phyloP scores from a whole-genome alignment of 2,113 vertebrate genomes.

The Tragelaphus imberbis region DNA sequence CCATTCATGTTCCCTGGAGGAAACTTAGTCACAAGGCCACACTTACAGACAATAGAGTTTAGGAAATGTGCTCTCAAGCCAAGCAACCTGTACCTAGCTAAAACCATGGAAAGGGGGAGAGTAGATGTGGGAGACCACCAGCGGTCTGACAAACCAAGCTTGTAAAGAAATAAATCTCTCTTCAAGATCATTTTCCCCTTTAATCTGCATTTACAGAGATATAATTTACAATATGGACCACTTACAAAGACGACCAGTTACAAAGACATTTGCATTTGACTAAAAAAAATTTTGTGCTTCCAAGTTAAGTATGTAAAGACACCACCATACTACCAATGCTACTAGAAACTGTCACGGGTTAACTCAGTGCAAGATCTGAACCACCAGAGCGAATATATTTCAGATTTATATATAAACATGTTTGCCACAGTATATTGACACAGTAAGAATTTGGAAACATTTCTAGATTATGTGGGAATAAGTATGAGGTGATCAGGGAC shows the following conservation, averaged over 20 bases:
- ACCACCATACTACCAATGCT: not conserved
- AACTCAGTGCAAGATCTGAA: not conserved
- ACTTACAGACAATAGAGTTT: not conserved
- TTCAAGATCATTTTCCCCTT: not conserved
- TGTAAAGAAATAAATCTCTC: not conserved
- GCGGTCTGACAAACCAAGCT: not conserved
- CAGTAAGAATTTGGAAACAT: not conserved
- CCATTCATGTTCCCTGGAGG: not conserved
- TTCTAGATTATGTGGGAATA: not conserved
- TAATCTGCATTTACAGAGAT: not conserved
- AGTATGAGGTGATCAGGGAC: not conserved
- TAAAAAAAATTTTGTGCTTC: not conserved
- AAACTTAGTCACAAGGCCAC: not conserved
- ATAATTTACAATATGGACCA: not conserved
- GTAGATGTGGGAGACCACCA: not conserved
- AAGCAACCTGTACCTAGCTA: not conserved
- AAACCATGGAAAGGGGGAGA: not conserved
- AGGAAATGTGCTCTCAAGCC: not conserved
- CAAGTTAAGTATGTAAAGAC: not conserved
- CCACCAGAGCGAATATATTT: not conserved
- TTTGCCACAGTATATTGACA: not conserved
- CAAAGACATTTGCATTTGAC: not conserved
- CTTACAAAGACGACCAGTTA: not conserved
- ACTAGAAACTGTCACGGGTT: not conserved
- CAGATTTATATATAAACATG: not conserved